Evolutionary conservation across 2,113 vertebrate species (phyloP).

Genomic region (Atractosteus spatula): DNA sequence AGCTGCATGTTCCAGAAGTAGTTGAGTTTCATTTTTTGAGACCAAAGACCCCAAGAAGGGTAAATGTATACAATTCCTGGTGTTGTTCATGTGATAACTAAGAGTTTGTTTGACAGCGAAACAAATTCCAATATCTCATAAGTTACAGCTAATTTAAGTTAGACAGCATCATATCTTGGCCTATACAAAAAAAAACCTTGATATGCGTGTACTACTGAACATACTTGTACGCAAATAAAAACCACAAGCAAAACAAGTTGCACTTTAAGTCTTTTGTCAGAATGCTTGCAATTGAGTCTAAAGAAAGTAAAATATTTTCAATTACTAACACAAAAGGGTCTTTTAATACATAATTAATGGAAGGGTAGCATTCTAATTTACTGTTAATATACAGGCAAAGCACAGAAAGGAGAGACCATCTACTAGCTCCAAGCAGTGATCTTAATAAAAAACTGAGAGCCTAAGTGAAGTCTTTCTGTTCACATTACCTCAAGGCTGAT

Average conservation of each 20-base stretch:
- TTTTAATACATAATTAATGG: conserved; percentile 62
- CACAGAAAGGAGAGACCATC: not conserved
- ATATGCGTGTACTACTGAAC: too few species aligned
- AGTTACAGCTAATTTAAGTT: too few species aligned
- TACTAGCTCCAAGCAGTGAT: not conserved
- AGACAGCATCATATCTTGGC: too few species aligned
- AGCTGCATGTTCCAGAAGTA: conserved; percentile 24
- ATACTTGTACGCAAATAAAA: too few species aligned
- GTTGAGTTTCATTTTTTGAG: not conserved
- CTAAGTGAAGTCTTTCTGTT: not conserved
- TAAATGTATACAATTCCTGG: not conserved
- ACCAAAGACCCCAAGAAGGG: not conserved
- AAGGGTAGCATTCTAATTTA: conserved; percentile 54
- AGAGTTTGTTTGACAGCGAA: too few species aligned
- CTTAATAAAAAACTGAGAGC: not conserved
- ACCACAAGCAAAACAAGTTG: too few species aligned
- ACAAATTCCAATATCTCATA: too few species aligned
- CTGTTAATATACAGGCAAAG: not conserved
- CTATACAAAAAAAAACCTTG: too few species aligned
- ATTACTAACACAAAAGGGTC: conserved; percentile 57
- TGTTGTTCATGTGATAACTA: not conserved
- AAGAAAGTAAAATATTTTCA: conserved; percentile 7
- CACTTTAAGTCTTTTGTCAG: conserved; percentile 43
- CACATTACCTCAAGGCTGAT: not conserved
- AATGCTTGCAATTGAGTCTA: conserved; percentile 40